A percentile compares a stretch with the other conserved stretches of the same genome.
Evolutionary conservation across 2,797 vertebrate genomes (phyloP).

Genomic region (Synanceia verrucosa): DNA sequence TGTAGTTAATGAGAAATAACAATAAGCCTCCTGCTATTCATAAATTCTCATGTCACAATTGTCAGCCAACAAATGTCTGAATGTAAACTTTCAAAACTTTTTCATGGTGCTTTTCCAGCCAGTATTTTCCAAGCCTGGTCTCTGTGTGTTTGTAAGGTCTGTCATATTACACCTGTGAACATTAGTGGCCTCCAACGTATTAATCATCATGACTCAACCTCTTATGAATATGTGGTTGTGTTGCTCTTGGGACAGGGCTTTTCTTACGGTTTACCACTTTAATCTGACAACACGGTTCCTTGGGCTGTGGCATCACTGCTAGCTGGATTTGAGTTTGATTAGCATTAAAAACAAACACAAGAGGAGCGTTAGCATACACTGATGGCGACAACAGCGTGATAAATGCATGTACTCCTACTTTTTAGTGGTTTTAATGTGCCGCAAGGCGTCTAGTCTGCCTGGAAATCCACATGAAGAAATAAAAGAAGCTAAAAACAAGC

Average conservation of each 20-base stretch:
- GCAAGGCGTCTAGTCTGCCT: too few species aligned
- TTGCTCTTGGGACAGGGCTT: too few species aligned
- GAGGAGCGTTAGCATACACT: background rate
- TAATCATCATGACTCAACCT: too few species aligned
- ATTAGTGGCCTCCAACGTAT: too few species aligned
- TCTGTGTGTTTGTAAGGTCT: too few species aligned
- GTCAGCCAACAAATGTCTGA: background rate
- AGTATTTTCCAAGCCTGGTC: background rate
- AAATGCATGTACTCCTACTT: too few species aligned
- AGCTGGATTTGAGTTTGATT: background rate
- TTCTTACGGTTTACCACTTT: too few species aligned
- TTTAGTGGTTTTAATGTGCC: background rate
- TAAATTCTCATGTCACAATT: background rate
- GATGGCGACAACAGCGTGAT: too few species aligned
- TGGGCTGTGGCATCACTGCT: background rate
- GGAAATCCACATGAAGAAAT: background rate
- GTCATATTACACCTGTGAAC: too few species aligned
- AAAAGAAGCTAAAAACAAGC: background rate
- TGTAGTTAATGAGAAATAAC: constrained; percentile 5
- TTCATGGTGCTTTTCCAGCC: background rate
- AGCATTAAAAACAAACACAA: background rate
- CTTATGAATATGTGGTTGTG: too few species aligned
- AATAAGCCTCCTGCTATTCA: background rate
- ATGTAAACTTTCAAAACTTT: background rate
- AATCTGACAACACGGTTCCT: background rate